Evolutionary conservation across 2,797 vertebrate genomes (phyloP), one percentile per base, ranked within the genome.

Genomic region (Poecilia gillii): DNA sequence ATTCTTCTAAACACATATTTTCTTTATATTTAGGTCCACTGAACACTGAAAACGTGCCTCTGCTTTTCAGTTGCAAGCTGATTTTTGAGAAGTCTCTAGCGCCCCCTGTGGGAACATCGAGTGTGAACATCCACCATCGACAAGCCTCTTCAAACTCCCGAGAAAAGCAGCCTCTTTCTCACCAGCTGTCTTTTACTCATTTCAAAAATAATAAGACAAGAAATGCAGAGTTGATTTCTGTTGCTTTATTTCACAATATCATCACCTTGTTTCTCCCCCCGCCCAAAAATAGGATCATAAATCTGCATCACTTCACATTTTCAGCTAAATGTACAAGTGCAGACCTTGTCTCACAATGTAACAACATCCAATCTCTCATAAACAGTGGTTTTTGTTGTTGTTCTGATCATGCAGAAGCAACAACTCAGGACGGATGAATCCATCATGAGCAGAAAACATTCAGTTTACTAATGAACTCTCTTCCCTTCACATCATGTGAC

Each of bases 51-150:
- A 66, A 25, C 3, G 20, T 25, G 3, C 4, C 64, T 41, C 18
- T 41, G 64, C 64, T 68, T 25, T 43, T 70, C 39, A 43, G 20
- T 70, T 39, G 0, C 36, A 70, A 33, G 66, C 2, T 49, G 18
- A 57, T 28, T 74, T 41, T 23, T 12, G 23, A 66, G 36, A 73
- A 7, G 33, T 45, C 74, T 81, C 23, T 12, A 96, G 88, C 46
- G 84, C 92, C 83, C 91, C 92, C 84, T 96, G 88, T 84, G 96
- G 94, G 84, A 13, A 6, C 23, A 43, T 68, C 20, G 11, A 39
- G 8, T 39, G 7, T 4, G 36, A 68, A 68, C 64, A 25, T 41
- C 36, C 23, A 12, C 23, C 36, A 23, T 66, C 20, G 1, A 6
- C 31, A 36, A 20, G 13, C 59, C 13, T 64, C 59, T 16, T 36